Percentiles rank a stretch among this genome's conserved stretches.
Evolutionary conservation across 2,888 invertebrate genomes (phyloP).

Genomic region (Sphaerophoria rueppellii): DNA sequence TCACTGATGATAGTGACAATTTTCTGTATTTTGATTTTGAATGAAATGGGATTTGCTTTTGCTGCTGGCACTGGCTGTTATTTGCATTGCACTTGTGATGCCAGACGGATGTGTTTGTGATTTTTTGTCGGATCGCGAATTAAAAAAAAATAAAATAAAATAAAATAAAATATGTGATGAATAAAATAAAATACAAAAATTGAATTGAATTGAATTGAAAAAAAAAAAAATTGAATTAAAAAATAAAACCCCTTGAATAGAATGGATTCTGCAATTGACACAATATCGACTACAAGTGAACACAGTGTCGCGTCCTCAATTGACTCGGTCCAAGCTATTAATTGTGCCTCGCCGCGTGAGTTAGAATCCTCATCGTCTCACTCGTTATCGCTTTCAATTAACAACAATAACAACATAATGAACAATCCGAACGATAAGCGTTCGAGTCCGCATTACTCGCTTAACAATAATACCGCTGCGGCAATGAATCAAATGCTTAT

Average conservation of each 20-base stretch:
- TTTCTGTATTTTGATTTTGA: constrained; percentile 38
- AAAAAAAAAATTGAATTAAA: constrained; percentile 30
- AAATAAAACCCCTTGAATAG: constrained; percentile 65
- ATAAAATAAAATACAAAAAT: not conserved
- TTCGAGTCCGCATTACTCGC: constrained; percentile 74
- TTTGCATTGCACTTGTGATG: constrained; percentile 69
- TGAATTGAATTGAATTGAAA: constrained; percentile 2
- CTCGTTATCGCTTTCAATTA: constrained; percentile 49
- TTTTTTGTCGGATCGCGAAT: not conserved
- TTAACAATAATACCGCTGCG: constrained; percentile 72
- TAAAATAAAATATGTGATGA: constrained; percentile 12
- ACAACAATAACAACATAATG: constrained; percentile 26
- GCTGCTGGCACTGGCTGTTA: constrained; percentile 42
- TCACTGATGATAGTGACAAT: constrained; percentile 70
- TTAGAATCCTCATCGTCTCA: constrained; percentile 60
- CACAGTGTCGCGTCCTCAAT: constrained; percentile 83
- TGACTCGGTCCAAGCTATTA: constrained; percentile 78
- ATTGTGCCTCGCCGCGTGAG: constrained; percentile 69
- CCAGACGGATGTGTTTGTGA: constrained; percentile 66
- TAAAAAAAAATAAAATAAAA: constrained; percentile 27
- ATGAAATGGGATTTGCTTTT: constrained; percentile 48
- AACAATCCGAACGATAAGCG: constrained; percentile 77
- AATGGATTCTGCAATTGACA: constrained; percentile 85
- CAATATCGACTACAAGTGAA: constrained; percentile 84
- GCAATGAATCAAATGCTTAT: constrained; percentile 72